Conservation (phyloP, 2,797 vertebrate species). For the Gallirallus australis region DNA sequence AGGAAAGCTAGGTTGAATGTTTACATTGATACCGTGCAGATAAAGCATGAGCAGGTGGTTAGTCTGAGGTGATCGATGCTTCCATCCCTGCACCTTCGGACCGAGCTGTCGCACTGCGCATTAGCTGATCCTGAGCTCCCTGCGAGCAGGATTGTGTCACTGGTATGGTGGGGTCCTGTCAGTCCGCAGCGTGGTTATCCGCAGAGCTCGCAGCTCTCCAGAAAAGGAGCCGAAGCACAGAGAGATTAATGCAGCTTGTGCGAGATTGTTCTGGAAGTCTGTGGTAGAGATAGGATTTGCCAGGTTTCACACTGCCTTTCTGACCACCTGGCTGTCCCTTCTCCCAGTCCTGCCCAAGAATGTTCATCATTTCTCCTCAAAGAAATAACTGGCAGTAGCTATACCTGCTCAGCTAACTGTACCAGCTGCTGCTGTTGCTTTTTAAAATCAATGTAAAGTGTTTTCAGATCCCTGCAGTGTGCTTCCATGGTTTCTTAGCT, state of each 20-base stretch:
- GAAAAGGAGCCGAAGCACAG: background rate
- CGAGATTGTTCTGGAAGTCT: background rate
- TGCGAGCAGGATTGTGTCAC: background rate
- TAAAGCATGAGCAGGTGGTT: background rate
- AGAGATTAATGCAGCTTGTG: background rate
- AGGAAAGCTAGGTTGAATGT: background rate
- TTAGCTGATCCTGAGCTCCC: background rate
- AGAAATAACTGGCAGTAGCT: background rate
- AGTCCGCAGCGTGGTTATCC: fast-evolving
- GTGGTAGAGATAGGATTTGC: background rate
- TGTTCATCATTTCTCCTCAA: background rate
- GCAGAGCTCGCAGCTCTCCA: background rate
- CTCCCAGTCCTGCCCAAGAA: background rate
- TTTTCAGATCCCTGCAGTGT: background rate
- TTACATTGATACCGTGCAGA: background rate
- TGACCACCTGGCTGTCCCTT: background rate
- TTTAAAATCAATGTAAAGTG: background rate
- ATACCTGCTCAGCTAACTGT: background rate
- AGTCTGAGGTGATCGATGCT: background rate
- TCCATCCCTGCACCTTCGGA: background rate
- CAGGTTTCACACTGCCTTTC: background rate
- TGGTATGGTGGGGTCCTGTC: fast-evolving
- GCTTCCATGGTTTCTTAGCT: background rate
- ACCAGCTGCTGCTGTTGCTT: background rate
- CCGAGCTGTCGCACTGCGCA: background rate